Base-by-base conservation (phyloP, 2,888 invertebrate genomes). In the Gandaritis pyraliata region DNA sequence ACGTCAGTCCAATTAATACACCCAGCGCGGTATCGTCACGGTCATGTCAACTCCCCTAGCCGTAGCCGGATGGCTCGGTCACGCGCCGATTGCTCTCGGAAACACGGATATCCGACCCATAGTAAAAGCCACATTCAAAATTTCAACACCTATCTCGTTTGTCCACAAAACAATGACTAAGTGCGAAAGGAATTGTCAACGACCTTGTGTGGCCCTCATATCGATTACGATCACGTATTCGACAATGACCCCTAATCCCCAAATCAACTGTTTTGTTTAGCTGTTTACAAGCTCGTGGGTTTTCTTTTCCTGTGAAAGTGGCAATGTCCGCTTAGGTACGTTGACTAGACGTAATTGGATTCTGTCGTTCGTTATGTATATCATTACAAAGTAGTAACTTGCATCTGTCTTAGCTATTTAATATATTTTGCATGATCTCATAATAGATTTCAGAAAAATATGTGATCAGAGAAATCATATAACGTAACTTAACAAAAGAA, bases 11-110 rank as follows among this genome's bases (percentile, higher is more conserved):
- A 75, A 79, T 76, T 73, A 76, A 73, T 73, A 72, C 72, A 72
- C 69, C 68, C 72, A 62, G 70, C 67, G 68, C 54, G 46, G 65
- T 66, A 66, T 60, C 79, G 82, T 82, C 81, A 85, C 81, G 85
- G 80, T 75, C 76, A 73, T 79, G 79, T 77, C 80, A 59, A 76
- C 77, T 81, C 82, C 83, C 82, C 77, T 73, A 74, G 72, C 79
- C 88, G 90, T 73, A 74, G 72, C 79, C 88, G 90, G 91, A 89
- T 86, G 83, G 79, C 70, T 68, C 77, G 83, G 91, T 90, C 91
- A 90, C 86, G 90, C 86, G 76, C 75, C 80, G 81, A 61, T 81
- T 73, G 69, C 47, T 75, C 78, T 70, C 85, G 90, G 88, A 90
- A 88, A 77, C 84, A 81, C 88, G 91, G 89, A 88, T 86, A 82